These are phyloP conservation scores for Proterorhinus semilunaris DNA, from an alignment of 2,113 vertebrate genomes.

Conservation along the genomic window DNA sequence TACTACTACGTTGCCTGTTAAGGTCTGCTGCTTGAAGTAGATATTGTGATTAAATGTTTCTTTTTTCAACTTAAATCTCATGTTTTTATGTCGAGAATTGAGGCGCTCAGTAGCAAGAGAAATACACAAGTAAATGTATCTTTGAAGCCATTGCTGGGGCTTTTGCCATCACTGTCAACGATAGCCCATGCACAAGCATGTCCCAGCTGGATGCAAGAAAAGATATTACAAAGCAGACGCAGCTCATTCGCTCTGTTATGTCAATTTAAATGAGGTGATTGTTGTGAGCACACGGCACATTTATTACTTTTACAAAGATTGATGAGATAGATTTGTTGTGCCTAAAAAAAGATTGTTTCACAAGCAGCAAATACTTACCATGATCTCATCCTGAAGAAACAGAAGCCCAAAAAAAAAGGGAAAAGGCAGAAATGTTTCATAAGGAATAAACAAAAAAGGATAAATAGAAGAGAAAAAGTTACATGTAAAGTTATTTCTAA, in stretches of 20 bases:
- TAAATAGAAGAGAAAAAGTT: conserved; percentile 22
- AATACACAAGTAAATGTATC: conserved; percentile 4
- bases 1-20: not conserved
- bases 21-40: not conserved
- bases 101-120: not conserved
- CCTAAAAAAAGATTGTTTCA: not conserved
- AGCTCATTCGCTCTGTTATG: too few relatives aligned
- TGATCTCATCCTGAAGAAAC: conserved; percentile 74
- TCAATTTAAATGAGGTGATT: not conserved
- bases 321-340: not conserved
- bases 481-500: not conserved
- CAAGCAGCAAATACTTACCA: conserved; percentile 69
- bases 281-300: conserved; percentile 23
- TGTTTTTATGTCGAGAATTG: not conserved
- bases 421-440: conserved; percentile 34
- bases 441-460: conserved; percentile 26
- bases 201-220: conserved; percentile 17
- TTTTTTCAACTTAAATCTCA: not conserved
- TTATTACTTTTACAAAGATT: not conserved
- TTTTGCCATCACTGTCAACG: not conserved
- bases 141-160: conserved; percentile 14
- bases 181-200: conserved; percentile 10
- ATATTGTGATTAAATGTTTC: not conserved
- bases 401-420: conserved; percentile 28
- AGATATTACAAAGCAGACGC: not conserved